Percentiles rank a stretch among this genome's conserved stretches.
These are phyloP conservation scores for Pangasianodon hypophthalmus DNA, from an alignment of 2,113 vertebrate species.

Conservation along the genomic window DNA sequence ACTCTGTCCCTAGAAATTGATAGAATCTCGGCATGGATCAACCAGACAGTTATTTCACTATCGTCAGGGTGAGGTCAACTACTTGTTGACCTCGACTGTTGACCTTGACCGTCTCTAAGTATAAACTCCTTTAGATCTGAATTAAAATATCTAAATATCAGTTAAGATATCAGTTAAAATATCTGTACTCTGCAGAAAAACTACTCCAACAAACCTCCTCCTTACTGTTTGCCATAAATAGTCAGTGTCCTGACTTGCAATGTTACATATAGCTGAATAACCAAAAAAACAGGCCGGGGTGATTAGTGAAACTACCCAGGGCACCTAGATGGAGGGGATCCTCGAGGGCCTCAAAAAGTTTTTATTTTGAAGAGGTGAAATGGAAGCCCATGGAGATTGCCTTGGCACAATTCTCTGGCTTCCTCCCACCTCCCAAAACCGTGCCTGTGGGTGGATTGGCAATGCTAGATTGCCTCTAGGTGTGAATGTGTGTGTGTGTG, in stretches of 20 bases:
- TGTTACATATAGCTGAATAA: background rate
- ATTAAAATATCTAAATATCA: background rate
- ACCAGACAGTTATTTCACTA: background rate
- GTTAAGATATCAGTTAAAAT: background rate
- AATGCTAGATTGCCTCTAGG: background rate
- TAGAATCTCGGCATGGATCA: conserved; percentile 16
- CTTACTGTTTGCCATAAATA: background rate
- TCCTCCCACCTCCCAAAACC: background rate
- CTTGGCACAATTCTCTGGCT: background rate
- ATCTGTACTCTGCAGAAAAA: background rate
- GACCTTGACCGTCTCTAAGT: too few relatives aligned
- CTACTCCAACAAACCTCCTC: too few relatives aligned
- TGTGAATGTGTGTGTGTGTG: background rate
- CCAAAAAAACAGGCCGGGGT: background rate
- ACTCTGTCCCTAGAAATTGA: conserved; percentile 9
- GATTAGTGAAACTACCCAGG: background rate
- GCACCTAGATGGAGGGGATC: background rate
- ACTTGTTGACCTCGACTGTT: too few relatives aligned
- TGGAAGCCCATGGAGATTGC: background rate
- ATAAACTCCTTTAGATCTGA: background rate
- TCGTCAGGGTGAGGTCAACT: background rate
- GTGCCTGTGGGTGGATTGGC: background rate
- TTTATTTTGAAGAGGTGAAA: background rate
- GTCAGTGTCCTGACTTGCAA: background rate
- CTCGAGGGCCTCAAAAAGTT: background rate